Conservation (phyloP, 2,888 invertebrate genomes). For the Rosalia funebris region DNA sequence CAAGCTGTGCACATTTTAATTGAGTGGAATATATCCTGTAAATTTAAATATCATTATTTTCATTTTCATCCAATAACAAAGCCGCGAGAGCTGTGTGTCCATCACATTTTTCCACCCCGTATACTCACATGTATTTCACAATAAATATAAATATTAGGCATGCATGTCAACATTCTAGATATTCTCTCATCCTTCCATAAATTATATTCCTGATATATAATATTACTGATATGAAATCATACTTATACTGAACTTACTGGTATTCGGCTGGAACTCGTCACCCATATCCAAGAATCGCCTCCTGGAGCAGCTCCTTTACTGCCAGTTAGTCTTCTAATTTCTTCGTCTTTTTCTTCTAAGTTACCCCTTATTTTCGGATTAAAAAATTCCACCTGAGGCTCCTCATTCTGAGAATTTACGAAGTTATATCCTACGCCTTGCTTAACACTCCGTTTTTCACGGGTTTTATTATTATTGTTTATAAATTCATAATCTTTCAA, state of each 20-base stretch:
- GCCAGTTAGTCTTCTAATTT: conserved; percentile 65
- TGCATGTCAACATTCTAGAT: not conserved
- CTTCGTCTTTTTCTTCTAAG: conserved; percentile 62
- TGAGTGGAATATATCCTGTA: no score
- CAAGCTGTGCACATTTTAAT: no score
- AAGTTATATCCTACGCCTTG: conserved; percentile 50
- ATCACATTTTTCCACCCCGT: no score
- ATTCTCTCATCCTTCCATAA: no score
- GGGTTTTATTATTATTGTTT: conserved; percentile 19
- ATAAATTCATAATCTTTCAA: conserved; percentile 47
- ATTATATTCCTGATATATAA: no score
- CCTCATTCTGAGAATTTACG: conserved; percentile 55
- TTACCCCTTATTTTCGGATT: conserved; percentile 75
- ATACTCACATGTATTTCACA: no score
- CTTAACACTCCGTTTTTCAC: conserved; percentile 37
- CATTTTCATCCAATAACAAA: no score
- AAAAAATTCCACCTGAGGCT: conserved; percentile 76
- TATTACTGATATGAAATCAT: no score
- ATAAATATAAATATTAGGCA: no score
- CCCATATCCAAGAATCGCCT: conserved; percentile 85
- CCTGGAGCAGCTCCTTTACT: conserved; percentile 76
- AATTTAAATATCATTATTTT: no score
- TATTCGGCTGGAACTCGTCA: conserved; percentile 87
- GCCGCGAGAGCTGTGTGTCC: no score
- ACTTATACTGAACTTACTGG: no score